Conservation (phyloP, 35 echinoderm and acorn worm genomes). For the Eucidaris tribuloides region DNA sequence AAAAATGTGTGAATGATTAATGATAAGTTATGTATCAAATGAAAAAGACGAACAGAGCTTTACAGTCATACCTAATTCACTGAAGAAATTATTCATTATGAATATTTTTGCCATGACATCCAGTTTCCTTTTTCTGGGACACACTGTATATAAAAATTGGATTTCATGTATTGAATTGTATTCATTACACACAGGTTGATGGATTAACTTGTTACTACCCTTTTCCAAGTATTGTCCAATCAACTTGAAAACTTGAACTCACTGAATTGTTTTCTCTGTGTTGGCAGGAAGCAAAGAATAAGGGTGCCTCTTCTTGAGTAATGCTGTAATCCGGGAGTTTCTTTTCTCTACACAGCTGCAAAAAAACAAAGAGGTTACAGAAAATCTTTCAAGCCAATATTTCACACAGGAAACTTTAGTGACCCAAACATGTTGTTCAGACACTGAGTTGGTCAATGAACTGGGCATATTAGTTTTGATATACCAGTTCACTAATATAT, state of each 20-base stretch:
- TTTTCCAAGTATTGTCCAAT: background rate
- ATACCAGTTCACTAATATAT: too few species aligned
- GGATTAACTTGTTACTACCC: too few species aligned
- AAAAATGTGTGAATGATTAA: too few species aligned
- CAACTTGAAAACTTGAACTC: background rate
- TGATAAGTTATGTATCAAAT: too few species aligned
- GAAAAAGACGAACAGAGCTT: too few species aligned
- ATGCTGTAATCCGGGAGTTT: constrained; percentile 4
- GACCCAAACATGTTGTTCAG: background rate
- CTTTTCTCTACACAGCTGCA: constrained; percentile 32
- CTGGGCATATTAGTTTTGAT: background rate
- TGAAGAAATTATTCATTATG: too few species aligned
- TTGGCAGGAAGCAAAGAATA: constrained; percentile 30
- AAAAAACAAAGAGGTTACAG: background rate
- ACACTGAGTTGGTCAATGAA: background rate
- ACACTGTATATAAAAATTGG: too few species aligned
- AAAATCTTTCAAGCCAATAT: background rate
- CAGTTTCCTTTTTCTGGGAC: too few species aligned
- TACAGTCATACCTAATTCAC: too few species aligned
- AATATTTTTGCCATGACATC: too few species aligned
- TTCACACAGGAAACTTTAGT: background rate
- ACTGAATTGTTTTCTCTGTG: constrained; percentile 35
- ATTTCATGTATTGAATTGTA: too few species aligned
- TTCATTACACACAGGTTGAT: too few species aligned
- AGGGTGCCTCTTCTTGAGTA: constrained; percentile 33